Evolutionary conservation across 2,888 invertebrate genomes (phyloP), one percentile per base, ranked within the genome.

Genomic region (Chouioia cunea): DNA sequence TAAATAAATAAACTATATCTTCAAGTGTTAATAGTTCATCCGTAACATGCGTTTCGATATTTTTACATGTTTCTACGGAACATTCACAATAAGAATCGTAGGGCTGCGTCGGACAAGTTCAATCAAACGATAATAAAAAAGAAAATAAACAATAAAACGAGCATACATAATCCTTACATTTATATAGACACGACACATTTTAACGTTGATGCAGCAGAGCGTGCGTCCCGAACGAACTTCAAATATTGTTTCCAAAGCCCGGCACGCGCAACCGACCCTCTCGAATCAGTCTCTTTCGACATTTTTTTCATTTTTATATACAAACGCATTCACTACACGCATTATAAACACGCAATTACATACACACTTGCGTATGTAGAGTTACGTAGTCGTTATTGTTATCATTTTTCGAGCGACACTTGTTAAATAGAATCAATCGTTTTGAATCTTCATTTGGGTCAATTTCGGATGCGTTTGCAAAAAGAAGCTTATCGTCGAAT

Each of bases 81-180:
- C 69, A 65, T 68, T 73, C 69, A 69, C 69, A 65, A 58, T 69
- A 69, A 73, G 43, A 60, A 69, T 69, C 48, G 23, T 57, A 69
- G 56, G 57, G 65, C 62, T 69, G 60, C 54, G 71, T 58, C 69
- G 56, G 71, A 60, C 52, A 60, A 56, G 47, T 65, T 27, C 36
- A 36, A 10, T 12, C 10, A 36, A 36, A n/a, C n/a, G n/a, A n/a
- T 8, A 10, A 36, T 1, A 36, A 36, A 36, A 36, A 36, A 36
- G 36, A 6, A 43, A 67, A 59, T 22, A 59, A 62, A 50, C 18
- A 46, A 68, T 62, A 27, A 36, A 46, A 65, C 36, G 54, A 43
- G 63, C 56, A 52, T 70, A 70, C 76, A 76, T 75, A 78, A 74
- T 75, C 75, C 71, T 75, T 76, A 75, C 47, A 36, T 36, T 71